These are phyloP conservation scores for Takifugu bimaculatus DNA, from an alignment of 2,113 vertebrate genomes.

Conservation along the genomic window DNA sequence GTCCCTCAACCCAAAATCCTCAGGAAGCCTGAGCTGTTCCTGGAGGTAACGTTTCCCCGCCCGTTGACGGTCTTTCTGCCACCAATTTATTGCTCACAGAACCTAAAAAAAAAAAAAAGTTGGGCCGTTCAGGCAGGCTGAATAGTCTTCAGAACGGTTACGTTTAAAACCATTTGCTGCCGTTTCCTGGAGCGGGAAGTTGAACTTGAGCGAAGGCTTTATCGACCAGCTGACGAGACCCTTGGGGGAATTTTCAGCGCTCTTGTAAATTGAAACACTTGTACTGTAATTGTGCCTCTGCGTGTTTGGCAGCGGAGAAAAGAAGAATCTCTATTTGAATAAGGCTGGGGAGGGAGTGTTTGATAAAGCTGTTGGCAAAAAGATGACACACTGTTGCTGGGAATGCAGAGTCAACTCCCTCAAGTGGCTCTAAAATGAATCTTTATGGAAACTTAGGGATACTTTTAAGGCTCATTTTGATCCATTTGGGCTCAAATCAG, in stretches of 20 bases:
- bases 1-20: too few relatives aligned
- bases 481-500: background rate
- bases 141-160: background rate
- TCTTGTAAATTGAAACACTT: slow-evolving; percentile 39
- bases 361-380: slow-evolving; percentile 20
- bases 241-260: slow-evolving; percentile 9
- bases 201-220: slow-evolving; percentile 6
- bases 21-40: too few relatives aligned
- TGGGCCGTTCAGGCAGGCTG: slow-evolving; percentile 13
- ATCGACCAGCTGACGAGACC: slow-evolving; percentile 13
- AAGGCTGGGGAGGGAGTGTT: slow-evolving; percentile 7
- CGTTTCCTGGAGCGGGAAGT: slow-evolving; percentile 11
- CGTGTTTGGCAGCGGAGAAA: slow-evolving; percentile 14
- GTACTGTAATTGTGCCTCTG: slow-evolving; percentile 29
- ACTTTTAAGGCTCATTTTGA: slow-evolving; percentile 18
- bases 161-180: slow-evolving; percentile 20
- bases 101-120: background rate
- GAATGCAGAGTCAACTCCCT: background rate
- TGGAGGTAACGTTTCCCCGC: too few relatives aligned
- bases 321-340: slow-evolving; percentile 9
- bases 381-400: slow-evolving; percentile 15
- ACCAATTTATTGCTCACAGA: too few relatives aligned
- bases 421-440: slow-evolving; percentile 6
- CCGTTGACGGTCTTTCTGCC: too few relatives aligned
- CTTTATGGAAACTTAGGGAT: slow-evolving; percentile 2